Conservation (phyloP, 1,140 invertebrate genomes). For the Caenorhabditis latens region DNA sequence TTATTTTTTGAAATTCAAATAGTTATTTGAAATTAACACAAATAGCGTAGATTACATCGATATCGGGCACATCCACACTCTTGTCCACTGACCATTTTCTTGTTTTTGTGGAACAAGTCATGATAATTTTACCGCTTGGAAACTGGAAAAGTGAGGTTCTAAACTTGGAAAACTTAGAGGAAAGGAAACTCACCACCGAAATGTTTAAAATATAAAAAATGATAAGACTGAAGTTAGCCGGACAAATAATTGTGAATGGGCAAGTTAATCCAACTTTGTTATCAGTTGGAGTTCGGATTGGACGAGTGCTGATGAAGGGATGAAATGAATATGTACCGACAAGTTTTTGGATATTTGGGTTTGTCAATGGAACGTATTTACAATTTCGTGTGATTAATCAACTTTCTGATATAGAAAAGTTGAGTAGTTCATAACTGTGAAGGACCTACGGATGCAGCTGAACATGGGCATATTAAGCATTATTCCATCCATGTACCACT, state of each 20-base stretch:
- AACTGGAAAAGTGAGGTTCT: background rate
- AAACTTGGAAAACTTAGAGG: background rate
- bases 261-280: background rate
- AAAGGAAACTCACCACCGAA: background rate
- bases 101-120: background rate
- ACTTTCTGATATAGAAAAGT: background rate
- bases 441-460: background rate
- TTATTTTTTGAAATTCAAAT: no score
- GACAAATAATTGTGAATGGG: background rate
- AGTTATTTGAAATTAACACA: background rate
- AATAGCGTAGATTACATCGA: background rate
- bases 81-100: background rate
- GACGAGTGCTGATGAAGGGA: background rate
- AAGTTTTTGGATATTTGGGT: background rate
- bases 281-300: slow-evolving; percentile 1
- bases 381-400: background rate
- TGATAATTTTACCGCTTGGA: background rate
- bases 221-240: background rate
- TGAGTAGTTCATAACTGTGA: background rate
- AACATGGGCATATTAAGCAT: background rate
- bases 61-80: background rate
- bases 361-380: slow-evolving; percentile 9
- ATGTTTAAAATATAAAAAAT: background rate
- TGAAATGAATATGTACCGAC: background rate
- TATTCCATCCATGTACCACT: slow-evolving; percentile 18